phyloP scores from a whole-genome alignment of 2,888 invertebrate genomes.

The Leptinotarsa rubiginosa region DNA sequence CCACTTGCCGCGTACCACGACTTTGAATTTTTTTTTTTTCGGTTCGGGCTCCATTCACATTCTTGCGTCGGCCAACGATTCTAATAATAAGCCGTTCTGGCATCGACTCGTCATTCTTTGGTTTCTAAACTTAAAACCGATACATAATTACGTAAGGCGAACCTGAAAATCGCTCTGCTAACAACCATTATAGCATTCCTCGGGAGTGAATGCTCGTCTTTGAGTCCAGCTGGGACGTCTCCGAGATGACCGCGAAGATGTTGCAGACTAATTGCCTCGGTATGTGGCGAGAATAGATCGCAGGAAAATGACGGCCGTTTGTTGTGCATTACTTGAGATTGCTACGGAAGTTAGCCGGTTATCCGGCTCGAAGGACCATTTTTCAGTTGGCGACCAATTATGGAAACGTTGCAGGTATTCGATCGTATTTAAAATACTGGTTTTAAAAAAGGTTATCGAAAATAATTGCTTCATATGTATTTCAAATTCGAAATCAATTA shows the following conservation, averaged over 20 bases:
- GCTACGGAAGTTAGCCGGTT: neutral
- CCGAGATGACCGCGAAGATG: conserved; percentile 23
- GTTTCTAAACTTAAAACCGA: conserved; percentile 36
- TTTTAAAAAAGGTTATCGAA: neutral
- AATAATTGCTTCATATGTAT: neutral
- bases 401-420: neutral
- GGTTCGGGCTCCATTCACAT: conserved; percentile 34
- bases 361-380: conserved; percentile 5
- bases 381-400: neutral
- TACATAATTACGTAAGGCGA: conserved; percentile 34
- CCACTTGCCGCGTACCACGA: conserved; percentile 16
- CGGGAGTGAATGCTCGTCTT: conserved; percentile 13
- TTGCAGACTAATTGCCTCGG: conserved; percentile 24
- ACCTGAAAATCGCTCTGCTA: conserved; percentile 29
- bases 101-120: conserved; percentile 40
- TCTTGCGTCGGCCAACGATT: conserved; percentile 25
- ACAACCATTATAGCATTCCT: conserved; percentile 26
- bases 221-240: conserved; percentile 18
- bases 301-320: neutral
- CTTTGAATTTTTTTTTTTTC: conserved; percentile 35
- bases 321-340: conserved; percentile 12
- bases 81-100: conserved; percentile 39
- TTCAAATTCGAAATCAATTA: too few relatives aligned
- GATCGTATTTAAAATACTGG: neutral
- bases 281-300: conserved; percentile 25